These are phyloP conservation scores for Trypoxylus dichotomus DNA, from an alignment of 1,140 invertebrate genomes.

Conservation along the genomic window DNA sequence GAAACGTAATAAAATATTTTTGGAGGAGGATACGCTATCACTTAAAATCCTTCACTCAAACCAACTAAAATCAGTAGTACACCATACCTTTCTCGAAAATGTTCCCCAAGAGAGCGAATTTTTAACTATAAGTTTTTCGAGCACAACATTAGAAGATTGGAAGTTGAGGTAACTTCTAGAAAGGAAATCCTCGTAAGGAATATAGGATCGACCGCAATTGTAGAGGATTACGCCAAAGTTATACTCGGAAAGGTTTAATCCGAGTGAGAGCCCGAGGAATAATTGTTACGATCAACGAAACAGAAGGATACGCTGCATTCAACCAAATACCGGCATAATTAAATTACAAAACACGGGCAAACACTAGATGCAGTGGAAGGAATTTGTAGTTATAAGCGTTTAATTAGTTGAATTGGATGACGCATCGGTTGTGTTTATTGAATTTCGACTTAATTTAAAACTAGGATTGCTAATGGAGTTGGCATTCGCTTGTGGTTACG, in stretches of 20 bases:
- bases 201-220: not conserved
- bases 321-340: not conserved
- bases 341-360: not conserved
- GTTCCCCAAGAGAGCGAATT: too few relatives aligned
- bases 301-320: not conserved
- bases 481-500: not conserved
- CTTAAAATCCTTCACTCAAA: too few relatives aligned
- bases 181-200: not conserved
- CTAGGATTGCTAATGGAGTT: not conserved
- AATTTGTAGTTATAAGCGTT: not conserved
- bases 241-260: not conserved
- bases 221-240: not conserved
- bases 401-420: not conserved
- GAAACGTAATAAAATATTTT: too few relatives aligned
- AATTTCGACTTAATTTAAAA: not conserved
- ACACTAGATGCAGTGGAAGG: not conserved
- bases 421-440: not conserved
- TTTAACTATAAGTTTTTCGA: too few relatives aligned
- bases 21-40: too few relatives aligned
- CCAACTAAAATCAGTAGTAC: too few relatives aligned
- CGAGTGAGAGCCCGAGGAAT: not conserved
- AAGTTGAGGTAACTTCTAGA: not conserved
- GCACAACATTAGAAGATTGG: too few relatives aligned
- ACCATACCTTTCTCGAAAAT: too few relatives aligned
- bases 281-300: not conserved